These are phyloP conservation scores for Embiotoca jacksoni DNA, from an alignment of 2,113 vertebrate genomes.

Conservation along the genomic window DNA sequence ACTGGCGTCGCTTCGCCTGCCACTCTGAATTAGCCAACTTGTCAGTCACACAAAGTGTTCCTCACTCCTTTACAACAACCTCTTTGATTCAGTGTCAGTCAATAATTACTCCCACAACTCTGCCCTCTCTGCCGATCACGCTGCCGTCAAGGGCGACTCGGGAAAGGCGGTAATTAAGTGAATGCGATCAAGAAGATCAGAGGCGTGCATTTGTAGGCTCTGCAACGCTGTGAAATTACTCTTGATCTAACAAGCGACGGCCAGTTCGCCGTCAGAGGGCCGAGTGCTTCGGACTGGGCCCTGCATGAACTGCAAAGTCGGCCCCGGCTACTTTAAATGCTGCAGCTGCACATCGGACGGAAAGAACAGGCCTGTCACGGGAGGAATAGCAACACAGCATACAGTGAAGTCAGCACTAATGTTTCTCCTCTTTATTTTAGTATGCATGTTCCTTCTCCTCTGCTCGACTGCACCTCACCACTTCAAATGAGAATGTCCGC, in stretches of 20 bases:
- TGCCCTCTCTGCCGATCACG: conserved; percentile 7
- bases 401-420: conserved; percentile 68
- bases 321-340: conserved; percentile 50
- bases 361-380: too few relatives aligned
- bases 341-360: conserved; percentile 70
- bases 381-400: conserved; percentile 24
- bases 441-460: conserved; percentile 16
- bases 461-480: background rate
- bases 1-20: background rate
- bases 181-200: background rate
- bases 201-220: background rate
- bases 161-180: background rate
- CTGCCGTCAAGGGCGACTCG: background rate
- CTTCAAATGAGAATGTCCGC: conserved; percentile 17
- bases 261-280: conserved; percentile 8
- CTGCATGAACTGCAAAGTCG: conserved; percentile 57
- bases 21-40: conserved; percentile 35
- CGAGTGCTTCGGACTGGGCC: conserved; percentile 18
- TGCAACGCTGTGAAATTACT: background rate
- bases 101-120: conserved; percentile 14
- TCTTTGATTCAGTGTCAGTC: conserved; percentile 23
- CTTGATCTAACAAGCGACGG: background rate
- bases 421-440: conserved; percentile 36
- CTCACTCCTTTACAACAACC: conserved; percentile 16
- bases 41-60: conserved; percentile 33